Conservation (phyloP, 92 coral and sea anemone species). For the Porites lobata region DNA sequence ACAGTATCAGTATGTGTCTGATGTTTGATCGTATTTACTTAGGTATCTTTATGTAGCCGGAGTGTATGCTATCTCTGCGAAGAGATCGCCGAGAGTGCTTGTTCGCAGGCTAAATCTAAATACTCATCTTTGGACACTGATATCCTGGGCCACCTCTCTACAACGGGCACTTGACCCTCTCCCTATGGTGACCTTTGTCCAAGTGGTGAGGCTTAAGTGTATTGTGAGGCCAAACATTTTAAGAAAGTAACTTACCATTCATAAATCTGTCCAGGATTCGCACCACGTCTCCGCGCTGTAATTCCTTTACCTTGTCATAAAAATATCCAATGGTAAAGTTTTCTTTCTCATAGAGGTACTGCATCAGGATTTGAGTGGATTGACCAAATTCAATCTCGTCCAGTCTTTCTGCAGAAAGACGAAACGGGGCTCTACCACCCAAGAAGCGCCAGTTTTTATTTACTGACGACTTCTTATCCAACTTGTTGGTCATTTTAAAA, state of each 20-base stretch:
- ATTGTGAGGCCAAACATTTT: too few relatives aligned
- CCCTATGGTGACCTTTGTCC: too few relatives aligned
- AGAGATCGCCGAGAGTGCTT: too few relatives aligned
- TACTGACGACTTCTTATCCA: constrained; percentile 44
- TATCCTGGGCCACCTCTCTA: too few relatives aligned
- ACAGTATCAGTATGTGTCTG: too few relatives aligned
- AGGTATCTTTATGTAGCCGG: too few relatives aligned
- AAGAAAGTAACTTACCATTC: not conserved
- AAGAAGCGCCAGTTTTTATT: constrained; percentile 56
- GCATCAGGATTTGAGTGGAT: constrained; percentile 52
- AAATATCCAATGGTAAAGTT: constrained; percentile 25
- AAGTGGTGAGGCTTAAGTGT: too few relatives aligned
- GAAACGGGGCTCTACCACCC: constrained; percentile 20
- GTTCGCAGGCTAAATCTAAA: too few relatives aligned
- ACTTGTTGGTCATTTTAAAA: constrained; percentile 30
- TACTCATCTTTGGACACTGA: too few relatives aligned
- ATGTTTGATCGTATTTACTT: too few relatives aligned
- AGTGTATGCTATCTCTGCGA: too few relatives aligned
- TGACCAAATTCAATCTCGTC: constrained; percentile 37
- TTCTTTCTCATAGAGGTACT: constrained; percentile 11
- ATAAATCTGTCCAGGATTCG: not conserved
- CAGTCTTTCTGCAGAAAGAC: constrained; percentile 25
- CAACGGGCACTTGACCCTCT: too few relatives aligned
- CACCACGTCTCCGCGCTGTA: constrained; percentile 48
- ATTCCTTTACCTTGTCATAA: not conserved